Percentiles rank a stretch among this genome's conserved stretches.
Conservation (phyloP, 2,888 invertebrate genomes). For the Dasysyrphus tricinctus region DNA sequence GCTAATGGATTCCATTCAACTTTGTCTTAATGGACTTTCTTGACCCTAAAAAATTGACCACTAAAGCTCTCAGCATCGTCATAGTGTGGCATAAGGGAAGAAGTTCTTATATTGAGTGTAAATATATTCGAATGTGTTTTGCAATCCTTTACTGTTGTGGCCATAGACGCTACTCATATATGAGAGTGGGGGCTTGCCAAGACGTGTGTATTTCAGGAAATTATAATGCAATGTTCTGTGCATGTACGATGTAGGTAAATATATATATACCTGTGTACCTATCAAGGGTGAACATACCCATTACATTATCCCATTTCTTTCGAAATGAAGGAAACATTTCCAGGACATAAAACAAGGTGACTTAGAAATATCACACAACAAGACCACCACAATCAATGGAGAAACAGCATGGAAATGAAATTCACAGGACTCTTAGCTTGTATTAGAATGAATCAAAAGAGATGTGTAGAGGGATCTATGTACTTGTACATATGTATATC, state of each 20-base stretch:
- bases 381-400: not conserved
- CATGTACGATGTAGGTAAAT: not conserved
- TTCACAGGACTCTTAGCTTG: not conserved
- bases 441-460: conserved; percentile 10
- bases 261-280: not conserved
- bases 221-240: not conserved
- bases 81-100: conserved; percentile 11
- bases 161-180: not conserved
- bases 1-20: conserved; percentile 83
- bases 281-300: not conserved
- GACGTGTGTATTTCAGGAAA: not conserved
- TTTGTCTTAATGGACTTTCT: conserved; percentile 83
- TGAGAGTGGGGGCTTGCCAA: not conserved
- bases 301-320: conserved; percentile 17
- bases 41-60: conserved; percentile 80
- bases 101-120: not conserved
- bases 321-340: conserved; percentile 16
- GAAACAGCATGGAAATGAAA: conserved; percentile 3
- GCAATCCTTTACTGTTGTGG: not conserved
- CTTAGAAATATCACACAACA: not conserved
- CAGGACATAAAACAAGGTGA: conserved; percentile 12
- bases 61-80: conserved; percentile 26
- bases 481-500: not conserved
- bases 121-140: not conserved
- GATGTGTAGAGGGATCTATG: conserved; percentile 1